Percentiles rank a stretch among this genome's conserved stretches.
Evolutionary conservation across 1,140 invertebrate genomes (phyloP).

Genomic region (Popillia japonica): DNA sequence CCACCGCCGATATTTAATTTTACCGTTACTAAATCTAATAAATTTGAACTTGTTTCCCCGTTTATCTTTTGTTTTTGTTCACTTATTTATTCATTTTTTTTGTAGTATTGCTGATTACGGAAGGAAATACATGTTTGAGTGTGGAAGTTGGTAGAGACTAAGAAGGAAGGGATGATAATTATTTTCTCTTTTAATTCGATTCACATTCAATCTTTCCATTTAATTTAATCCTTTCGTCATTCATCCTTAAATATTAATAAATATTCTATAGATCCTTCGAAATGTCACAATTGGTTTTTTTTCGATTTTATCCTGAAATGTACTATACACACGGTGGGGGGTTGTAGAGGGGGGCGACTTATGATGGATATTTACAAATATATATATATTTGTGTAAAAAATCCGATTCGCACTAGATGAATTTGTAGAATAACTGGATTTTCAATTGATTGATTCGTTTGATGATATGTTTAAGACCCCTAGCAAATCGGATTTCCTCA

Average conservation of each 20-base stretch:
- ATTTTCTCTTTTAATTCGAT: background rate
- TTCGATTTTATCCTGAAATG: background rate
- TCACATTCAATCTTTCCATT: background rate
- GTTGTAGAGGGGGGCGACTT: background rate
- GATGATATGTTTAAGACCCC: background rate
- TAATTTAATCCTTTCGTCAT: background rate
- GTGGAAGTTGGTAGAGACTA: background rate
- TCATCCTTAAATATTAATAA: background rate
- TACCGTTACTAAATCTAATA: too few relatives aligned
- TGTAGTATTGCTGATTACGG: too few relatives aligned
- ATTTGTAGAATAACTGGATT: background rate
- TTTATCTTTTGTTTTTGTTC: too few relatives aligned
- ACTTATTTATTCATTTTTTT: too few relatives aligned
- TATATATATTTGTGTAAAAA: background rate
- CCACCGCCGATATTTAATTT: too few relatives aligned
- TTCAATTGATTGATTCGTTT: too few relatives aligned
- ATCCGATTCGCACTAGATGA: background rate
- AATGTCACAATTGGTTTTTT: background rate
- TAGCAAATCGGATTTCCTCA: background rate
- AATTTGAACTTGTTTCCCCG: too few relatives aligned
- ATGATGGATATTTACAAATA: background rate
- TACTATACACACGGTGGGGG: background rate
- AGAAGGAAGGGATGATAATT: background rate
- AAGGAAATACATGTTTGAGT: too few relatives aligned
- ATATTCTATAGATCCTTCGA: background rate